These are phyloP conservation scores for Sarcophaga bullata DNA, from an alignment of 1,140 invertebrate species.

Conservation along the genomic window DNA sequence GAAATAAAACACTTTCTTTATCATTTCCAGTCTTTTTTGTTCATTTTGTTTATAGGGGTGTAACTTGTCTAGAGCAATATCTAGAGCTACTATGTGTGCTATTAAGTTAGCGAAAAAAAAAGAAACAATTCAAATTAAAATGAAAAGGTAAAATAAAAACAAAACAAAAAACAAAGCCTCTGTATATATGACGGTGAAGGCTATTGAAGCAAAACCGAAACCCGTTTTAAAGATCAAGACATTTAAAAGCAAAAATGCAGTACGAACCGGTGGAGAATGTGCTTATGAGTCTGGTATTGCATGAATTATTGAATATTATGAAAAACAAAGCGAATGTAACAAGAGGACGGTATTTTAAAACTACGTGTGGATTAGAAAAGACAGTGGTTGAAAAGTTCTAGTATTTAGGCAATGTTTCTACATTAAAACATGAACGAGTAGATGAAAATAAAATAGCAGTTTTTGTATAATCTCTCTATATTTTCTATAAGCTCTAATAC, in stretches of 20 bases:
- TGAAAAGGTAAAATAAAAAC: not conserved
- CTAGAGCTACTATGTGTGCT: not conserved
- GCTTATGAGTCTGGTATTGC: not conserved
- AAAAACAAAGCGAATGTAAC: not conserved
- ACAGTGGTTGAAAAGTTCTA: not conserved
- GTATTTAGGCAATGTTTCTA: no score
- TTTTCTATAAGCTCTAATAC: no score
- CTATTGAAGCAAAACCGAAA: not conserved
- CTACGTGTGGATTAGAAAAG: not conserved
- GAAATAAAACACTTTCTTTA: slow-evolving; percentile 1
- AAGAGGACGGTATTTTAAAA: not conserved
- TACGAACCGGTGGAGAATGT: not conserved
- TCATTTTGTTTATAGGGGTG: not conserved
- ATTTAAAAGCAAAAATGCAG: not conserved
- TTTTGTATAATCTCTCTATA: no score
- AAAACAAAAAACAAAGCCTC: slow-evolving; percentile 8
- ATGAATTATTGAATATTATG: no score
- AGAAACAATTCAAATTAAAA: not conserved
- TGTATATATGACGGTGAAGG: slow-evolving; percentile 2
- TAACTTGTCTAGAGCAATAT: not conserved
- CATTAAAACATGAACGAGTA: no score
- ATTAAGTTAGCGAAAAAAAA: not conserved
- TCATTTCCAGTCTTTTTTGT: not conserved
- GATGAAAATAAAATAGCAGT: no score
- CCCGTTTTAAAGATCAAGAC: not conserved